Percentiles rank a stretch among this genome's conserved stretches.
These are phyloP conservation scores for Peribatodes rhomboidaria DNA, from an alignment of 2,888 invertebrate genomes.

Conservation along the genomic window DNA sequence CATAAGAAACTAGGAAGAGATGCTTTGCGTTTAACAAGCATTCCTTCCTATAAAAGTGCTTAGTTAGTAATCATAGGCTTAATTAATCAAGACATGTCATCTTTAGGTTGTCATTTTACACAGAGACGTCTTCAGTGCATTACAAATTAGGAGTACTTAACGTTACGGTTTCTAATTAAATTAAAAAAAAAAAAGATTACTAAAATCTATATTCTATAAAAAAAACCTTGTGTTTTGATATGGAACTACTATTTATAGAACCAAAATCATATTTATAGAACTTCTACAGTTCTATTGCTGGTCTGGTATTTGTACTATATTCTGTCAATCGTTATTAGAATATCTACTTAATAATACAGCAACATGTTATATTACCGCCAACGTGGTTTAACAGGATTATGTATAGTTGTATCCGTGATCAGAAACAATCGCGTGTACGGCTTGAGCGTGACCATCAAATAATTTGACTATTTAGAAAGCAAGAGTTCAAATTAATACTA, in stretches of 20 bases:
- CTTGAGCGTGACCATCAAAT: conserved; percentile 42
- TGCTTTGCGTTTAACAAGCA: conserved; percentile 18
- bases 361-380: conserved; percentile 12
- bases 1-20: conserved; percentile 25
- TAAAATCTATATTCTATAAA: background rate
- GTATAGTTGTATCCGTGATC: conserved; percentile 29
- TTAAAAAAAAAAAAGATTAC: background rate
- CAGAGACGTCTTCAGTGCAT: too few species aligned
- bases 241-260: too few species aligned
- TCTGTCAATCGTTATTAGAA: conserved; percentile 10
- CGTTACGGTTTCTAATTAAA: too few species aligned
- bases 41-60: conserved; percentile 3
- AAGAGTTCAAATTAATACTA: conserved; percentile 64
- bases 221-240: too few species aligned
- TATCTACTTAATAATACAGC: conserved; percentile 2
- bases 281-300: background rate
- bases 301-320: background rate
- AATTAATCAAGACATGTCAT: background rate
- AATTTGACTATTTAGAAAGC: conserved; percentile 65
- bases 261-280: too few species aligned
- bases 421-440: conserved; percentile 39
- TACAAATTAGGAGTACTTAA: too few species aligned
- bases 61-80: background rate
- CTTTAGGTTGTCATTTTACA: too few species aligned
- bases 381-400: conserved; percentile 20